Percentiles rank a stretch among this genome's conserved stretches.
phyloP scores from a whole-genome alignment of 2,888 invertebrate species.

The Drosophila engyochracea region DNA sequence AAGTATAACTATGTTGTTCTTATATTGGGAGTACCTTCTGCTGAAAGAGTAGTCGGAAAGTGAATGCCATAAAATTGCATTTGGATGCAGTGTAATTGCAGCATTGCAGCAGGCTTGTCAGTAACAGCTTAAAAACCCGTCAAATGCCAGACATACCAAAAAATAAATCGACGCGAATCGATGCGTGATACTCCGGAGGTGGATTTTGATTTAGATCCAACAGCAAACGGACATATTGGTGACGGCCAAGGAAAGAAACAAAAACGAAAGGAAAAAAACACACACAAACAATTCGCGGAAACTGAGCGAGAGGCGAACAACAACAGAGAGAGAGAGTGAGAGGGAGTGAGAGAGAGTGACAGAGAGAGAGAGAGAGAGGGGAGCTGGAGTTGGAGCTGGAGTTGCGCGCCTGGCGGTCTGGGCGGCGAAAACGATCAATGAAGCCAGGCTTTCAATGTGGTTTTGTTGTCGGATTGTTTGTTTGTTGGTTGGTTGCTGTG shows the following conservation, averaged over 20 bases:
- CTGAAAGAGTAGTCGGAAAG: not conserved
- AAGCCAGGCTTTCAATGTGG: slow-evolving; percentile 60
- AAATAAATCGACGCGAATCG: slow-evolving; percentile 71
- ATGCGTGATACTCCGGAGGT: slow-evolving; percentile 72
- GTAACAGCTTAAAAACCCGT: slow-evolving; percentile 74
- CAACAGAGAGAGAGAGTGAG: not conserved
- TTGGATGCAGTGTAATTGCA: slow-evolving; percentile 52
- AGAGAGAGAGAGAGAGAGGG: no score
- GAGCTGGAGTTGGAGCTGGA: not conserved
- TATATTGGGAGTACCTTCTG: not conserved
- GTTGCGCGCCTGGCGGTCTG: slow-evolving; percentile 76
- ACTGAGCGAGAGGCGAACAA: slow-evolving; percentile 21
- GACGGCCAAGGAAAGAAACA: slow-evolving; percentile 62
- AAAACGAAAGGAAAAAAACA: slow-evolving; percentile 15
- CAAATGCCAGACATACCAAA: slow-evolving; percentile 79
- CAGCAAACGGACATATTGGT: slow-evolving; percentile 73
- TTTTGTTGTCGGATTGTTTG: slow-evolving; percentile 28
- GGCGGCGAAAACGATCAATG: slow-evolving; percentile 74
- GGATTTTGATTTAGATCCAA: slow-evolving; percentile 71
- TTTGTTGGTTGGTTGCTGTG: not conserved
- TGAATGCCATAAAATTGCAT: not conserved
- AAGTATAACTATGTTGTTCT: not conserved
- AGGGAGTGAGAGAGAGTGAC: not conserved
- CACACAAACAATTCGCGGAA: slow-evolving; percentile 60
- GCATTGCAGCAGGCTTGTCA: slow-evolving; percentile 27